Evolutionary conservation across 2,888 invertebrate species (phyloP).

Genomic region (Conistra vaccinii): DNA sequence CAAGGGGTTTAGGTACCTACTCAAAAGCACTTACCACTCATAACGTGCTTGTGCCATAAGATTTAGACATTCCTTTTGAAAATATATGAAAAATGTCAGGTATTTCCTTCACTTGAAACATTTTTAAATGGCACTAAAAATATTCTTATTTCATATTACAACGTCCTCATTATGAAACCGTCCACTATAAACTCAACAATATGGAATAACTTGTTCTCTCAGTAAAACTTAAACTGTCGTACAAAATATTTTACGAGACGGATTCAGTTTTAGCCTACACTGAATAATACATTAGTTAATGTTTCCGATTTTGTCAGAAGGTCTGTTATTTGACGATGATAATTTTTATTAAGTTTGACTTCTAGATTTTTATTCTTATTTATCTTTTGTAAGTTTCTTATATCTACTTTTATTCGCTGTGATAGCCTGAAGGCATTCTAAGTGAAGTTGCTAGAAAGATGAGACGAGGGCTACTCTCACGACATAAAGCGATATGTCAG

Average conservation of each 20-base stretch:
- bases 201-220: conserved; percentile 57
- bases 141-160: conserved; percentile 43
- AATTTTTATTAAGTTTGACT: not conserved
- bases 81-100: conserved; percentile 32
- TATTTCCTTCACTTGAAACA: conserved; percentile 30
- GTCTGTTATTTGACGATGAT: not conserved
- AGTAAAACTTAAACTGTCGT: conserved; percentile 46
- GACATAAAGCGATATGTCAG: not conserved
- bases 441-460: not conserved
- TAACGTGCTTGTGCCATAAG: not conserved
- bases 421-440: not conserved
- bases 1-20: not conserved
- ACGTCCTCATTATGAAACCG: conserved; percentile 55
- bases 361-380: not conserved
- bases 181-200: conserved; percentile 63
- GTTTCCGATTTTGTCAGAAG: not conserved
- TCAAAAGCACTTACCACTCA: not conserved
- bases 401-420: not conserved
- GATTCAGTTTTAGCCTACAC: conserved; percentile 34
- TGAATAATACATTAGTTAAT: conserved; percentile 26
- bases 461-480: not conserved
- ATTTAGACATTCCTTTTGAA: conserved; percentile 13
- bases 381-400: no score
- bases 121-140: conserved; percentile 46
- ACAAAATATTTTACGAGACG: conserved; percentile 41